Evolutionary conservation across 2,888 invertebrate species (phyloP).

Genomic region (Buathra laborator): DNA sequence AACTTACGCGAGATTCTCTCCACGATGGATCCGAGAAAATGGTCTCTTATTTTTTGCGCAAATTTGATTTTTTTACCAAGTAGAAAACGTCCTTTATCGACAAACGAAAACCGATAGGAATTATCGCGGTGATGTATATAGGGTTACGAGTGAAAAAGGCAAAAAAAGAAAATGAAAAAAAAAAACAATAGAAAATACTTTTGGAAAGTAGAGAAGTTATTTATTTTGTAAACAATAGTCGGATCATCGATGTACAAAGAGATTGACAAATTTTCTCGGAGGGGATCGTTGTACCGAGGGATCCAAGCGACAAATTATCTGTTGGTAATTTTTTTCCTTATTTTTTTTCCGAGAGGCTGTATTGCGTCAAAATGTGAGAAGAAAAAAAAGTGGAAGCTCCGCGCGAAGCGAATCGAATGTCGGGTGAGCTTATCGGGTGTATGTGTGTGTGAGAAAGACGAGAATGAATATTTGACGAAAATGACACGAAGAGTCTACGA

Average conservation of each 20-base stretch:
- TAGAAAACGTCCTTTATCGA: background rate
- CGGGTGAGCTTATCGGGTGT: slow-evolving; percentile 10
- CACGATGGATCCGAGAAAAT: too few relatives aligned
- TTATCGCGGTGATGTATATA: slow-evolving; percentile 5
- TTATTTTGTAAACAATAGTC: slow-evolving; percentile 28
- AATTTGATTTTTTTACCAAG: background rate
- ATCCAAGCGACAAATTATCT: slow-evolving; percentile 22
- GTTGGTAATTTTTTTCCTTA: slow-evolving; percentile 18
- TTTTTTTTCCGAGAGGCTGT: slow-evolving; percentile 10
- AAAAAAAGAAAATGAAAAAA: too few relatives aligned
- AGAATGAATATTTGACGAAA: slow-evolving; percentile 59
- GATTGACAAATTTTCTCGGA: background rate
- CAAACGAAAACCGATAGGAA: background rate
- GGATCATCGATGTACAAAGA: background rate
- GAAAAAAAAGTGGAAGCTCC: background rate
- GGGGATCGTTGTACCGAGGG: too few relatives aligned
- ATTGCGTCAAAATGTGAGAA: slow-evolving; percentile 6
- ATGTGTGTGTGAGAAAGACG: slow-evolving; percentile 54
- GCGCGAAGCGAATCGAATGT: slow-evolving; percentile 11
- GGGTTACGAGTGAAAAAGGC: background rate
- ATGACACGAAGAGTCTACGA: slow-evolving; percentile 57
- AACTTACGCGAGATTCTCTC: too few relatives aligned
- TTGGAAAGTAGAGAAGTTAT: slow-evolving; percentile 10
- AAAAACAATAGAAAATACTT: background rate
- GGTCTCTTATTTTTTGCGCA: too few relatives aligned